Evolutionary conservation across 2,113 vertebrate genomes (phyloP).

Genomic region (Petaurus breviceps): DNA sequence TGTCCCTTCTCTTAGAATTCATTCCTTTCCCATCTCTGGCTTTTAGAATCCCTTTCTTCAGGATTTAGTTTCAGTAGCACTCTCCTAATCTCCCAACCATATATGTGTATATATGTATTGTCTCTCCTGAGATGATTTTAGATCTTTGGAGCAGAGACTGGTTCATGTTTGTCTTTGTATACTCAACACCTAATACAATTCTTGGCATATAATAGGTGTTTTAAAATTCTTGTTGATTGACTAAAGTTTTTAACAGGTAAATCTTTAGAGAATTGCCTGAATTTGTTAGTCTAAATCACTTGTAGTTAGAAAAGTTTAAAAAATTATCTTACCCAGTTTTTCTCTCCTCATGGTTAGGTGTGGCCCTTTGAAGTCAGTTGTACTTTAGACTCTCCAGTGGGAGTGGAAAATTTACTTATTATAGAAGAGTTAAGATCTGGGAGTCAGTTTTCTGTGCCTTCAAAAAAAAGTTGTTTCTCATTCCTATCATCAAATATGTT

Average conservation of each 20-base stretch:
- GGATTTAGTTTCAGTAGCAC: not conserved
- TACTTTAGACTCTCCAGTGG: not conserved
- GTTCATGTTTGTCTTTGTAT: not conserved
- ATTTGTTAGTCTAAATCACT: not conserved
- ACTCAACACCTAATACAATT: not conserved
- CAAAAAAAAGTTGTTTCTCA: slow-evolving; percentile 45
- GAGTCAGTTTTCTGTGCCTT: slow-evolving; percentile 20
- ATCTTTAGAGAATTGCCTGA: not conserved
- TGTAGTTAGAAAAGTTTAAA: not conserved
- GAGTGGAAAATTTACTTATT: not conserved
- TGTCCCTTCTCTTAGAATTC: not conserved
- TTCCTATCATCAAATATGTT: slow-evolving; percentile 10
- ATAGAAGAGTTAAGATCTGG: not conserved
- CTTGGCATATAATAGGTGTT: not conserved
- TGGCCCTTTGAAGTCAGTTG: not conserved
- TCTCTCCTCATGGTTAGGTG: not conserved
- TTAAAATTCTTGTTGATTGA: not conserved
- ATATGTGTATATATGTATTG: no score
- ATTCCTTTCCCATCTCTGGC: not conserved
- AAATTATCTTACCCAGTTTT: not conserved
- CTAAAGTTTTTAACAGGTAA: not conserved
- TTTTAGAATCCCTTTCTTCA: not conserved
- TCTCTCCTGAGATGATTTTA: not conserved
- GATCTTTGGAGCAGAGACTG: not conserved
- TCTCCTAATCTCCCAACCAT: not conserved